A percentile compares a stretch with the other conserved stretches of the same genome.
Conservation (phyloP, 2,888 invertebrate genomes). For the Tetramorium bicarinatum region DNA sequence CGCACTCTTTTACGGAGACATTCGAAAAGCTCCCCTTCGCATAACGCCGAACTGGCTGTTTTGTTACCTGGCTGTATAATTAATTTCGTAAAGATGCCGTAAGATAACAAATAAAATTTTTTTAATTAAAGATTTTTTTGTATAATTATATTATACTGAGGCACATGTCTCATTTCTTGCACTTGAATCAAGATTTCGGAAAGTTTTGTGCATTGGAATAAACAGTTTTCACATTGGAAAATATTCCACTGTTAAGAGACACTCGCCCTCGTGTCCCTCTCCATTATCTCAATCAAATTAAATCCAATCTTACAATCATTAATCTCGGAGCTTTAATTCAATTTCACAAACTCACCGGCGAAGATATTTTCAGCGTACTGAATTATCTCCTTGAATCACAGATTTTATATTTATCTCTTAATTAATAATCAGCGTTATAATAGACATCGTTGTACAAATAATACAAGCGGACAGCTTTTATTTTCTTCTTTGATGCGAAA, state of each 20-base stretch:
- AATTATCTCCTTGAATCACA: conserved; percentile 8
- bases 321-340: neutral
- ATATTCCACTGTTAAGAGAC: neutral
- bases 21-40: neutral
- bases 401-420: neutral
- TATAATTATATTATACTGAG: neutral
- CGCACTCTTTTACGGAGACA: conserved; percentile 18
- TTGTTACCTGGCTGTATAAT: conserved; percentile 15
- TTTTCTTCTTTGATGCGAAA: neutral
- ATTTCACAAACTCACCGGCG: neutral
- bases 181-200: neutral
- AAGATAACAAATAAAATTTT: neutral
- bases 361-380: neutral
- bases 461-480: neutral
- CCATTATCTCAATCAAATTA: neutral
- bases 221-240: neutral
- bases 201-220: neutral
- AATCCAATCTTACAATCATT: conserved; percentile 16
- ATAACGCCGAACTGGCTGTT: neutral
- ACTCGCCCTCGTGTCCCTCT: neutral
- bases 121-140: conserved; percentile 1
- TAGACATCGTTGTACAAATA: neutral
- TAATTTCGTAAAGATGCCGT: neutral
- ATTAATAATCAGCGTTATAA: neutral
- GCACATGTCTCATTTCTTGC: neutral